These are phyloP conservation scores for Equus przewalskii DNA, from an alignment of 2,113 vertebrate species.

Conservation along the genomic window DNA sequence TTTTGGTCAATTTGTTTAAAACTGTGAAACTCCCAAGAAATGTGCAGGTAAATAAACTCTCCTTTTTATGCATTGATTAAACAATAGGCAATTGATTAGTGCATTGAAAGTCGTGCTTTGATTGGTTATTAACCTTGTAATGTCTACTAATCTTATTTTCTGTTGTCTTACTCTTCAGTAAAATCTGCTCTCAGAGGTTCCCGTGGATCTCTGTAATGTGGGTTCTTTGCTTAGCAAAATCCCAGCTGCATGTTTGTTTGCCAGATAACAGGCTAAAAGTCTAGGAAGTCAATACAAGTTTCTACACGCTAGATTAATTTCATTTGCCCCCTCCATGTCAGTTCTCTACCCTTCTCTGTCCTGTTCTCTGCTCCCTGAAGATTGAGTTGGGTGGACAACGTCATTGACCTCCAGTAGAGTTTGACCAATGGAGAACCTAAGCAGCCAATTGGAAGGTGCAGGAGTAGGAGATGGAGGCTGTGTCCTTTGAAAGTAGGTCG, in stretches of 20 bases:
- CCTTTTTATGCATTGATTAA: not conserved
- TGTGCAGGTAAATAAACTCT: not conserved
- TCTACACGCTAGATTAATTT: not conserved
- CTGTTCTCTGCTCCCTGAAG: not conserved
- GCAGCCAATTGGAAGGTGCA: not conserved
- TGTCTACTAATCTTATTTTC: not conserved
- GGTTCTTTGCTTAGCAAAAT: not conserved
- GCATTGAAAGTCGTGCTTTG: not conserved
- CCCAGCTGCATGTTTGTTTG: not conserved
- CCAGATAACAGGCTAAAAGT: not conserved
- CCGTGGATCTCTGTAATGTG: not conserved
- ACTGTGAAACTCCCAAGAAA: not conserved
- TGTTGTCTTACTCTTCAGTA: not conserved
- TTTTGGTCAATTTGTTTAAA: not conserved
- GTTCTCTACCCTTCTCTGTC: fast-evolving
- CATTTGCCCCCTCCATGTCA: not conserved
- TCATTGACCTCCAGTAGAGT: not conserved
- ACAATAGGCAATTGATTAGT: not conserved
- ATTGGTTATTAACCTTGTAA: not conserved
- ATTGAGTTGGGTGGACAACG: not conserved
- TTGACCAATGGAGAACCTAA: not conserved
- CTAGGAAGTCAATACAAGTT: not conserved
- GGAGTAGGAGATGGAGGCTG: not conserved
- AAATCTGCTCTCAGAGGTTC: not conserved
- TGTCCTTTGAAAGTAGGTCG: not conserved